Evolutionary conservation across 2,888 invertebrate species (phyloP), one percentile per base, ranked within the genome.

Genomic region (Mesorhabditis sp.): DNA sequence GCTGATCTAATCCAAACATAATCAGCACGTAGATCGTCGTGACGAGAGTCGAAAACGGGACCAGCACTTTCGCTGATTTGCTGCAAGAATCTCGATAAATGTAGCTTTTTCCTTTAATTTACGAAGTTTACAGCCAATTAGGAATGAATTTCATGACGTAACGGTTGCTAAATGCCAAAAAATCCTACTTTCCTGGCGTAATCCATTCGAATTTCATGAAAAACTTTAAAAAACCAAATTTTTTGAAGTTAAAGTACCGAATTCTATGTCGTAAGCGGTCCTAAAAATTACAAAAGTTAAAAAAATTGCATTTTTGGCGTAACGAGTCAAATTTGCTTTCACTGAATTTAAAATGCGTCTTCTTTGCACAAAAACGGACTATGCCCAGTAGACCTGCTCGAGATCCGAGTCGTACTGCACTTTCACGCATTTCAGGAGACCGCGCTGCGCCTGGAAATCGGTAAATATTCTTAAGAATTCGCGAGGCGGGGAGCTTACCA

Each of bases 1-100:
- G 58, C n/a, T 50, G 58, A 50, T 50, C 58, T 13, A 50, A n/a
- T n/a, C 58, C 58, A n/a, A 50, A 50, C 58, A 50, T 50, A n/a
- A 50, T 50, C 10, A 50, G 58, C 10, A 50, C 58, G n/a, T 50
- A 50, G 58, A 50, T 50, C n/a, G 58, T 13, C 7, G n/a, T n/a
- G 58, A 50, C n/a, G 10, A 50, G 58, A 13, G 58, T 50, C n/a
- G 58, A 50, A 50, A 50, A 50, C n/a, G 58, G 58, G n/a, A 50
- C 58, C 58, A 50, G n/a, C 10, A n/a, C 58, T 50, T 50, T 50
- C 7, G 58, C 58, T 50, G 58, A 50, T 50, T 50, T 50, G n/a
- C 58, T 50, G 58, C 7, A 28, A 28, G 28, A 28, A 28, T 28
- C 28, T 28, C 28, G 28, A 28, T 28, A 28, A 28, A 28, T 28